These are phyloP conservation scores for Menidia beryllina DNA, from an alignment of 2,113 vertebrate genomes.

Conservation along the genomic window DNA sequence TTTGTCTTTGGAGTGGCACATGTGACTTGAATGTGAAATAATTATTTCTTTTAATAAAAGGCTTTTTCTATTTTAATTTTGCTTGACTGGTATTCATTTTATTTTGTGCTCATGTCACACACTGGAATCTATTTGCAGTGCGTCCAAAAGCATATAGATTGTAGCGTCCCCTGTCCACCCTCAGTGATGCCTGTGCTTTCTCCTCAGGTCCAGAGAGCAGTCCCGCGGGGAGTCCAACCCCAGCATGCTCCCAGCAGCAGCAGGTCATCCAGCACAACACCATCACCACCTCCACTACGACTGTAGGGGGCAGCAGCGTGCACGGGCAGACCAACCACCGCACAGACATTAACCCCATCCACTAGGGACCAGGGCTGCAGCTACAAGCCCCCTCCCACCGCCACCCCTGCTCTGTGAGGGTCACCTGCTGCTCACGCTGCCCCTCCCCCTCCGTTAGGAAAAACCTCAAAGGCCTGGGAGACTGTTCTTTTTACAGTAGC, in stretches of 20 bases:
- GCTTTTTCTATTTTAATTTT: slow-evolving; percentile 11
- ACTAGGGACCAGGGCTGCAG: slow-evolving; percentile 83
- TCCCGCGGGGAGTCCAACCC: slow-evolving; percentile 90
- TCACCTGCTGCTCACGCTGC: slow-evolving; percentile 53
- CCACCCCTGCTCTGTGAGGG: slow-evolving; percentile 55
- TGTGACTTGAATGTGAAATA: slow-evolving; percentile 33
- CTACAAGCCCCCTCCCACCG: slow-evolving; percentile 8
- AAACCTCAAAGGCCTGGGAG: slow-evolving; percentile 87
- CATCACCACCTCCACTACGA: slow-evolving; percentile 95
- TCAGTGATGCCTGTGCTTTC: slow-evolving; percentile 56
- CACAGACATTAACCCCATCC: slow-evolving; percentile 98
- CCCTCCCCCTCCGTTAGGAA: slow-evolving; percentile 64
- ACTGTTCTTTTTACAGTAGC: slow-evolving; percentile 86
- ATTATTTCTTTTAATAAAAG: slow-evolving; percentile 56
- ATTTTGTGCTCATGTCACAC: background rate
- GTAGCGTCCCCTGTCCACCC: background rate
- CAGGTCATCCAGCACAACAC: slow-evolving; percentile 99
- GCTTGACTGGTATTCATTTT: slow-evolving; percentile 55
- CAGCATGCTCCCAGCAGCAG: slow-evolving; percentile 95
- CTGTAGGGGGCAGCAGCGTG: slow-evolving; percentile 90
- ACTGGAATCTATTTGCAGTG: background rate
- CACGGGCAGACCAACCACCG: slow-evolving; percentile 94
- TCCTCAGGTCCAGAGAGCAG: slow-evolving; percentile 95
- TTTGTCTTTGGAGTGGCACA: slow-evolving; percentile 12
- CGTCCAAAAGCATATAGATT: background rate